Evolutionary conservation across 2,888 invertebrate genomes (phyloP), one percentile per base, ranked within the genome.

Genomic region (Aphodius sticticus): DNA sequence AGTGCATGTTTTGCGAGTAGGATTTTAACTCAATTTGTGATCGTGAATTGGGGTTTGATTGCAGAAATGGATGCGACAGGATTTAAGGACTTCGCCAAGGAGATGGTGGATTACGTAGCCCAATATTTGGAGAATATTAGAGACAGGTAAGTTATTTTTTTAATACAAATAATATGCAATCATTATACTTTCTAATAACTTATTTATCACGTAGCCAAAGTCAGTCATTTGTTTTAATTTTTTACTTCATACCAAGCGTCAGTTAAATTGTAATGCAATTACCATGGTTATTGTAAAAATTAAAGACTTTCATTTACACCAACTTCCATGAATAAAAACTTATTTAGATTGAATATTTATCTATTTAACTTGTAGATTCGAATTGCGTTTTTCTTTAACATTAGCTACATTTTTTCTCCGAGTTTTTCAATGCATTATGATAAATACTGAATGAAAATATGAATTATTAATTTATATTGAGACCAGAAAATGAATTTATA

Each of bases 61-160:
- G 76, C 84, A 87, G 89, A 86, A 83, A 96, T 96, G 96, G 96
- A 96, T 88, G 93, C 95, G 70, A 92, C 93, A 84, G 94, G 94
- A 85, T 96, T 96, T 88, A 95, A 94, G 88, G 95, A 95, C 85
- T 96, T 96, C 88, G 97, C 97, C 81, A 96, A 96, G 89, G 96
- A 96, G 87, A 98, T 98, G 96, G 94, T 97, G 69, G 97, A 98
- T 87, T 99, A 96, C 89, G 96, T 99, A 81, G 95, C 96, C 7
- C 94, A 97, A 86, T 99, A 99, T 90, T 91, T 98, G 89, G 97
- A 98, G 88, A 97, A 96, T 86, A 97, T 99, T 85, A 92, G 97
- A 88, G 97, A 97, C 88, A 95, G 96, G 96, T 96, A 89, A 89
- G 88, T 84, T 12, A 4, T 74, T 74, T 74, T 74, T 74, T 35